Base-by-base conservation (phyloP, 2,888 invertebrate species). In the Drosophila paucipuncta region DNA sequence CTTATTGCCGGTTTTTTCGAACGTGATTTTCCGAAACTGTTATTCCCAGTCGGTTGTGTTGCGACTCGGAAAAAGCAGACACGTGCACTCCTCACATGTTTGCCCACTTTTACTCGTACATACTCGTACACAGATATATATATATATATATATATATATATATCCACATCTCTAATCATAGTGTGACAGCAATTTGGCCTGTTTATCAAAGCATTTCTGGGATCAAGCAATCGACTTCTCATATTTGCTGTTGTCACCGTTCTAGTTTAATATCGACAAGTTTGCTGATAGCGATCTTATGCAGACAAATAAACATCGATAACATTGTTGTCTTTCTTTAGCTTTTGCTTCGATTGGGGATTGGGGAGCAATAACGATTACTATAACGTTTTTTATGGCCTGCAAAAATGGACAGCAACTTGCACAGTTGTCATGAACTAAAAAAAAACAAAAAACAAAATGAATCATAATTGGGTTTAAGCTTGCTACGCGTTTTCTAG, bases 1-100 rank as follows among this genome's bases (percentile, higher is more conserved):
- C 66, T 49, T 69, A 65, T 72, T 78, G 64, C 54, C 68, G 63
- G 70, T 74, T 78, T 78, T 78, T 68, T 11, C 43, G 43, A 43
- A 11, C 43, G 22, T 22, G 43, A 11, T 43, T 43, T 43, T 5
- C 43, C 2, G 11, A 11, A 43, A 43, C 43, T 10, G 43, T 11
- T 43, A 22, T 22, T 11, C 43, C 22, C 43, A 43, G 22, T 22
- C 43, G 41, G n/a, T 37, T 16, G 16, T 35, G 0, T 16, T 13
- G 35, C 41, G 41, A 41, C n/a, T 41, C 41, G 41, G n/a, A 41
- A 41, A 6, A 41, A 11, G 41, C 11, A 22, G 43, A 43, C 43
- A 43, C 43, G 43, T 43, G 43, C 43, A 43, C 43, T 43, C 11
- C 43, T 43, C 43, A 43, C 43, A 43, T 43, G 43, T 43, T 22